Conservation (phyloP, 2,797 vertebrate genomes). For the Aselliscus stoliczkanus region DNA sequence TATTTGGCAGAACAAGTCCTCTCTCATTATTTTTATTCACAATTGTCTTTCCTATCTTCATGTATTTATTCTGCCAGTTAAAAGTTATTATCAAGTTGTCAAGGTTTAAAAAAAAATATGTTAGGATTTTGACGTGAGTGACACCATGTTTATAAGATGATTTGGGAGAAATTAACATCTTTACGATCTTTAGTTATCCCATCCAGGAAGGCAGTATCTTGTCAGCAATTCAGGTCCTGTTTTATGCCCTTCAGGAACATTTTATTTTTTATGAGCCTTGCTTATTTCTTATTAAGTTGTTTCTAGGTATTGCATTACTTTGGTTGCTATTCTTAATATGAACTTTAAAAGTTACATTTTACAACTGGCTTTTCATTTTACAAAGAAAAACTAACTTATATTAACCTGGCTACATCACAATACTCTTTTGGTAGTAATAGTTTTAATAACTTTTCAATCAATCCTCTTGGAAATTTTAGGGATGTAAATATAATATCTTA, state of each 20-base stretch:
- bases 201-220: neutral
- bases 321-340: neutral
- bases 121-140: slow-evolving; percentile 45
- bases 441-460: neutral
- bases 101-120: neutral
- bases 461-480: neutral
- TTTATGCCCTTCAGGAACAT: neutral
- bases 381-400: neutral
- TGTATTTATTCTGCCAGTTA: slow-evolving; percentile 42
- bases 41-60: slow-evolving; percentile 25
- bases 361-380: neutral
- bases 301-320: slow-evolving; percentile 12
- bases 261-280: neutral
- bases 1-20: slow-evolving; percentile 1
- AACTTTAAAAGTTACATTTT: neutral
- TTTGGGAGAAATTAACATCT: slow-evolving; percentile 12
- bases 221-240: neutral
- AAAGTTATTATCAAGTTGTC: slow-evolving; percentile 63
- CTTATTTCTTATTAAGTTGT: neutral
- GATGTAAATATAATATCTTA: neutral
- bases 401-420: neutral
- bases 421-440: neutral
- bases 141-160: neutral
- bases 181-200: slow-evolving; percentile 33
- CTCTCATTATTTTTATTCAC: slow-evolving; percentile 23